Evolutionary conservation across 2,888 invertebrate genomes (phyloP).

Genomic region (Ramazzottius varieornatus): DNA sequence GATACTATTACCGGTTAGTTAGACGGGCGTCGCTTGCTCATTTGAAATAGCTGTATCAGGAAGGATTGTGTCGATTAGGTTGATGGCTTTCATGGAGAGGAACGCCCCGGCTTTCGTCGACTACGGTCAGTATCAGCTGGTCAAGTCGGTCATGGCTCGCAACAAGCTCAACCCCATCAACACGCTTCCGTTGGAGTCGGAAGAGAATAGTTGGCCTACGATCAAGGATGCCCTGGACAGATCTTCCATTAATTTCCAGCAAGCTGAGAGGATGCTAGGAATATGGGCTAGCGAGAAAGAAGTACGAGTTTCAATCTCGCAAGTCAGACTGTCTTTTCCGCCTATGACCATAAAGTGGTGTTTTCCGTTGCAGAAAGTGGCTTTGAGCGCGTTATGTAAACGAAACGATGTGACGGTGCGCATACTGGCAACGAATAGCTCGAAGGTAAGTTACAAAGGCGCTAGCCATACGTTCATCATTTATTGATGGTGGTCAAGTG

Average conservation of each 20-base stretch:
- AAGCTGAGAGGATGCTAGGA: neutral
- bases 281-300: neutral
- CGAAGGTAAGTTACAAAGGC: no score
- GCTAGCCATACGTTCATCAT: no score
- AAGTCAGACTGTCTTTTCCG: neutral
- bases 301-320: no score
- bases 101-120: conserved; percentile 1
- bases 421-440: neutral
- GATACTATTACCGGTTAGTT: neutral
- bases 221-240: neutral
- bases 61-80: no score
- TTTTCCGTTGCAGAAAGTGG: neutral
- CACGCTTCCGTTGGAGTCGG: no score
- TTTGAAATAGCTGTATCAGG: neutral
- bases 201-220: neutral
- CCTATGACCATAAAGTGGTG: neutral
- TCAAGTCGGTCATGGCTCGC: neutral
- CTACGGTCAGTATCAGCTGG: neutral
- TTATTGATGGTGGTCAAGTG: neutral
- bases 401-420: neutral
- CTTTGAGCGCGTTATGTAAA: neutral
- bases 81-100: neutral
- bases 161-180: neutral
- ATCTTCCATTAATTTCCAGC: neutral
- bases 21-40: neutral